These are phyloP conservation scores for Sinonovacula constricta DNA, from an alignment of 1,140 invertebrate genomes.

Conservation along the genomic window DNA sequence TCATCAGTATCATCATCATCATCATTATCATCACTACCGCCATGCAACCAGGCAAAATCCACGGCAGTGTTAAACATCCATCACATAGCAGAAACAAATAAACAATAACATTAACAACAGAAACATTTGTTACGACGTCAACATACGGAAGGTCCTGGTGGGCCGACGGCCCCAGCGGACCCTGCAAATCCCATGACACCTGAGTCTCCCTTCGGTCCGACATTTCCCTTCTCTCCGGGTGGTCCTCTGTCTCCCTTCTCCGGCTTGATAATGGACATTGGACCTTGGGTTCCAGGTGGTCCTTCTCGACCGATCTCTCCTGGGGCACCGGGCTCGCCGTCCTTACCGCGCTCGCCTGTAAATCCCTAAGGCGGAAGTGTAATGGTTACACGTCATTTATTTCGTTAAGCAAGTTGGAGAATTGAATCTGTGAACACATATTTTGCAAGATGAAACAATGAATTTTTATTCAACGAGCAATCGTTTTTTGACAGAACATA, in stretches of 20 bases:
- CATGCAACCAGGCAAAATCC: no score
- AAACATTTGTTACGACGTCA: background rate
- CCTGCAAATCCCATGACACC: constrained; percentile 66
- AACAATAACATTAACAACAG: background rate
- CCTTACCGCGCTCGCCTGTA: constrained; percentile 22
- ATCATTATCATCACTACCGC: no score
- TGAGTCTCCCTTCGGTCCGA: constrained; percentile 55
- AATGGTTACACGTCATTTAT: no score
- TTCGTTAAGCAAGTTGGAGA: no score
- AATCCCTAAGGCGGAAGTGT: no score
- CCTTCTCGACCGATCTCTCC: constrained; percentile 55
- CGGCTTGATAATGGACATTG: constrained; percentile 2
- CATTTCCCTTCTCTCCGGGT: constrained; percentile 56
- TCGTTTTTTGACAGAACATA: no score
- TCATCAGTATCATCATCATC: no score
- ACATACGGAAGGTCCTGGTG: constrained; percentile 56
- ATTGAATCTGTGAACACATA: no score
- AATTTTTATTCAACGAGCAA: no score
- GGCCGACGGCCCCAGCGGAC: constrained; percentile 57
- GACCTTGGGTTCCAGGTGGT: constrained; percentile 63
- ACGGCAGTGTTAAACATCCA: no score
- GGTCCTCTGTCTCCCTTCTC: constrained; percentile 51
- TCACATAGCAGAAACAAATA: background rate
- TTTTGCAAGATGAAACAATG: no score
- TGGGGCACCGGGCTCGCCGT: constrained; percentile 35